Evolutionary conservation across 2,888 invertebrate species (phyloP), one percentile per base, ranked within the genome.

Genomic region (Spilarctia lutea): DNA sequence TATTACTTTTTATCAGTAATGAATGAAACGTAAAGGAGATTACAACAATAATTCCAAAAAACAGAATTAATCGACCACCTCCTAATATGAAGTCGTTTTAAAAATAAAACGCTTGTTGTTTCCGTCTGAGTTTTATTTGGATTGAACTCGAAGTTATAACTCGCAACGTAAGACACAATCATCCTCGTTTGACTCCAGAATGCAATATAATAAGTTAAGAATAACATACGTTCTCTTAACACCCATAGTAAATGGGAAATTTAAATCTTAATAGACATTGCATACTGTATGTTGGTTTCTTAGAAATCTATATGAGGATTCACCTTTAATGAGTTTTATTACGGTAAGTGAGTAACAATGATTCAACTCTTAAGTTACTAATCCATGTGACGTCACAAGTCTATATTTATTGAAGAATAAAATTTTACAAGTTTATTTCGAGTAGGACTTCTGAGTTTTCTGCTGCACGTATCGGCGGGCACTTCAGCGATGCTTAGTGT

Each of bases 401-500:
- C 10, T 11, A 39, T 39, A 39, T 18, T 30, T 63, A 63, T 63
- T 63, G 11, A 63, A 4, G 30, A 63, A 60, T 27, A 11, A 60
- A 60, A 60, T 63, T 30, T 30, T 63, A 63, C 18, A 6, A 30
- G 7, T 30, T 63, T 45, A 35, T 67, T 30, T 35, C 18, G 8
- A 60, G 33, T 77, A 66, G 33, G 10, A 33, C 72, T 83, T 80
- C 71, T 85, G 78, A 66, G 0, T 73, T 73, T 16, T 42, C 68
- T 83, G 71, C 39, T 11, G 2, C 67, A 66, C 75, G 27, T 52
- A 45, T 67, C 56, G 52, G 8, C 30, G 71, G 33, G 75, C 74
- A 20, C 68, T 78, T 11, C 42, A 56, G 71, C 56, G 74, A 82
- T 83, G 79, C 79, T 85, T 82, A 85, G 85, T 85, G 33, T 68